Conservation (phyloP, 2,888 invertebrate genomes). For the Nemotelus pantherinus region DNA sequence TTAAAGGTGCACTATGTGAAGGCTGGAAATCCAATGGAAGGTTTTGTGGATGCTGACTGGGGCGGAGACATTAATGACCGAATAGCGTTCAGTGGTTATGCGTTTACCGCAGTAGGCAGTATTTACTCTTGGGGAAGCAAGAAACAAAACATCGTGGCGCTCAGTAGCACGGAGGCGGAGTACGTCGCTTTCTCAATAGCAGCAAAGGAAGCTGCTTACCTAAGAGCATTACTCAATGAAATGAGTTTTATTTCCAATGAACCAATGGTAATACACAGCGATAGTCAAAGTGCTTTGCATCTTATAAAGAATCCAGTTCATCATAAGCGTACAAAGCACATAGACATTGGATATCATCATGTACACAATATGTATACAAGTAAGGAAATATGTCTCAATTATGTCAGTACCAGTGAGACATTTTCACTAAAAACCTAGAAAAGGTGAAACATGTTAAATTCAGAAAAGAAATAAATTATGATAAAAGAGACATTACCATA, state of each 20-base stretch:
- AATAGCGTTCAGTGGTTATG: slow-evolving; percentile 48
- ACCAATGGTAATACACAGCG: not conserved
- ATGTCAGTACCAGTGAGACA: too few species aligned
- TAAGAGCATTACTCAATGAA: slow-evolving; percentile 22
- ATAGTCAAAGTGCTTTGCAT: not conserved
- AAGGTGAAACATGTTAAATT: too few species aligned
- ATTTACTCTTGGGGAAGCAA: slow-evolving; percentile 47
- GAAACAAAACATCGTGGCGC: slow-evolving; percentile 49
- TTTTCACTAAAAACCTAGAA: too few species aligned
- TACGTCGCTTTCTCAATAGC: slow-evolving; percentile 45
- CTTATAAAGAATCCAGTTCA: not conserved
- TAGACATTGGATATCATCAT: not conserved
- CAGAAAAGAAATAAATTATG: too few species aligned
- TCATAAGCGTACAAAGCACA: not conserved
- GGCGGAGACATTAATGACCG: slow-evolving; percentile 46
- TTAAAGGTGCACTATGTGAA: slow-evolving; percentile 46
- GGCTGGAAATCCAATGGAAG: slow-evolving; percentile 27
- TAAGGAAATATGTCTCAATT: not conserved
- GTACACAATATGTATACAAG: not conserved
- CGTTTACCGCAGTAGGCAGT: slow-evolving; percentile 44
- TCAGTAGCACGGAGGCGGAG: slow-evolving; percentile 51
- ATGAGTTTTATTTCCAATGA: not conserved
- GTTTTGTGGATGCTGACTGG: slow-evolving; percentile 52
- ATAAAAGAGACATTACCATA: too few species aligned
- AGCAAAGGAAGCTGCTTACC: slow-evolving; percentile 47